A percentile compares a stretch with the other conserved stretches of the same genome.
These are phyloP conservation scores for Lerema accius DNA, from an alignment of 1,140 invertebrate species.

Conservation along the genomic window DNA sequence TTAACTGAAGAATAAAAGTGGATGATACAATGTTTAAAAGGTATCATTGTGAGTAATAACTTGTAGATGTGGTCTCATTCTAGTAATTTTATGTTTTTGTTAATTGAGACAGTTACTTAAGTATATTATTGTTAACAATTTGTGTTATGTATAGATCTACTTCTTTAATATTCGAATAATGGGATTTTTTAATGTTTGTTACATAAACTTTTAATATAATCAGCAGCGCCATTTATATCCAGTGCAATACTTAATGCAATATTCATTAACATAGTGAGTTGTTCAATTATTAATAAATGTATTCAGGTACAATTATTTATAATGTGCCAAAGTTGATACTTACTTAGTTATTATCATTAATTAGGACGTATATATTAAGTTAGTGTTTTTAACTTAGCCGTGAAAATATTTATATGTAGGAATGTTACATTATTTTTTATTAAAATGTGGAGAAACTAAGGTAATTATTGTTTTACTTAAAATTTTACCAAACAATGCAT, in stretches of 20 bases:
- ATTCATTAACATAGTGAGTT: slow-evolving; percentile 1
- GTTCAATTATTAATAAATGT: slow-evolving; percentile 12
- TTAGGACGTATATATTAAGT: slow-evolving; percentile 45
- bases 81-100: not conserved
- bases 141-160: not conserved
- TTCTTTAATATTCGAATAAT: not conserved
- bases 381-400: slow-evolving; percentile 68
- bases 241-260: slow-evolving; percentile 25
- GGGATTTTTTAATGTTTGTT: not conserved
- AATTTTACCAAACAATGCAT: too few species aligned
- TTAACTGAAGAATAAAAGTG: not conserved
- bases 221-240: not conserved
- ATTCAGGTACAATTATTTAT: slow-evolving; percentile 25
- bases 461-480: slow-evolving; percentile 28
- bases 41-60: too few species aligned
- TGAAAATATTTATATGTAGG: slow-evolving; percentile 70
- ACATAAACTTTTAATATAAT: not conserved
- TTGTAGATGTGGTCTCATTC: not conserved
- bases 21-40: not conserved
- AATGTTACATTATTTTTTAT: slow-evolving; percentile 70
- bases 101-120: slow-evolving; percentile 1
- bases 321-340: slow-evolving; percentile 65
- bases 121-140: not conserved
- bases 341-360: slow-evolving; percentile 45
- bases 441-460: slow-evolving; percentile 63